These are phyloP conservation scores for Pycnonotus jocosus DNA, from an alignment of 2,113 vertebrate genomes.

Conservation along the genomic window DNA sequence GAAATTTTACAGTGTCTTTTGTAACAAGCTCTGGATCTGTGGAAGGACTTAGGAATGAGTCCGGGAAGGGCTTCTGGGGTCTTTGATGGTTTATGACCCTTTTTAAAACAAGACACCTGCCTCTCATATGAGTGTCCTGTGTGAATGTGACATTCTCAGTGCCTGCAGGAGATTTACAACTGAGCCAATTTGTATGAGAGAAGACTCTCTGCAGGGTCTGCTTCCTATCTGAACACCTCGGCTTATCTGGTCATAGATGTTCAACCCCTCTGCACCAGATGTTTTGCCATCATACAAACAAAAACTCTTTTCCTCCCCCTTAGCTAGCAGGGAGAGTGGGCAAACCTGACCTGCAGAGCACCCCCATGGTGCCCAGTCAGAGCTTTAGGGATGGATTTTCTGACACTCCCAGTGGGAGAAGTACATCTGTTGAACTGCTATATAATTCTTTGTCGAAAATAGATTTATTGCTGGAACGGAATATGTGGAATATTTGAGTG, in stretches of 20 bases:
- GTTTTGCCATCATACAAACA: background rate
- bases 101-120: background rate
- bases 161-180: background rate
- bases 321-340: background rate
- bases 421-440: background rate
- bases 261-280: background rate
- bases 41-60: background rate
- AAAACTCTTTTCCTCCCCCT: background rate
- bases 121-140: background rate
- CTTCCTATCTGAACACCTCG: background rate
- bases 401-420: background rate
- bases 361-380: background rate
- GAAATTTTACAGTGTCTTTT: background rate
- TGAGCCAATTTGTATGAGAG: background rate
- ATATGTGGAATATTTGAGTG: background rate
- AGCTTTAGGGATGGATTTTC: background rate
- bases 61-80: rapidly evolving
- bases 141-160: background rate
- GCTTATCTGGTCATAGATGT: background rate
- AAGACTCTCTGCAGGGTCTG: background rate
- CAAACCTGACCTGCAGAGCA: background rate
- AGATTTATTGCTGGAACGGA: background rate
- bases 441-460: background rate
- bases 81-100: background rate
- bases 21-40: background rate